These are phyloP conservation scores for Peromyscus aztecus DNA, from an alignment of 2,797 vertebrate genomes.

Conservation along the genomic window DNA sequence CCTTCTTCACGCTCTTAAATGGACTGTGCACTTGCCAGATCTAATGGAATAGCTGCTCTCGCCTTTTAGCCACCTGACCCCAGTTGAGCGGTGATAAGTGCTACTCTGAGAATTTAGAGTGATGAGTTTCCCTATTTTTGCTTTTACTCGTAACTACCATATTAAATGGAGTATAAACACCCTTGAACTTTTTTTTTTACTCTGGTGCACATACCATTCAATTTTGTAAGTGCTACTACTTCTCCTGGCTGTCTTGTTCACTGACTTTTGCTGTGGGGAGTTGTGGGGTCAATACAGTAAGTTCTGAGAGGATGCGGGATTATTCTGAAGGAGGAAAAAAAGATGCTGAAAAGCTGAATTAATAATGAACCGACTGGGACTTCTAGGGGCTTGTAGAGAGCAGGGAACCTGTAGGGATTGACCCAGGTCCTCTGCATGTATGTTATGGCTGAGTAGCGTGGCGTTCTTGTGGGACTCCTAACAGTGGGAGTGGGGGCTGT, in stretches of 20 bases:
- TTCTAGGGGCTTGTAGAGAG: background rate
- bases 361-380: background rate
- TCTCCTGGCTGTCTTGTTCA: background rate
- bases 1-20: background rate
- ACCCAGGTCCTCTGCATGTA: background rate
- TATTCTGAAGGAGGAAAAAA: constrained; percentile 35
- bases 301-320: background rate
- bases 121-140: background rate
- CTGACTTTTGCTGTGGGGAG: background rate
- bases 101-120: background rate
- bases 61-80: background rate
- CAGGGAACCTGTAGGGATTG: background rate
- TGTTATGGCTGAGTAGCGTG: background rate
- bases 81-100: constrained; percentile 35
- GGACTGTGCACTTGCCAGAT: background rate
- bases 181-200: constrained; percentile 11
- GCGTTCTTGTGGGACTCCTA: background rate
- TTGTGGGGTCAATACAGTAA: background rate
- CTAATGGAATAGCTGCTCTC: background rate
- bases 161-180: background rate
- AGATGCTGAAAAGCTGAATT: background rate
- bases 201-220: background rate
- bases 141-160: background rate
- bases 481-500: background rate
- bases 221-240: background rate